These are phyloP conservation scores for Samia ricini DNA, from an alignment of 1,140 invertebrate genomes.

Conservation along the genomic window DNA sequence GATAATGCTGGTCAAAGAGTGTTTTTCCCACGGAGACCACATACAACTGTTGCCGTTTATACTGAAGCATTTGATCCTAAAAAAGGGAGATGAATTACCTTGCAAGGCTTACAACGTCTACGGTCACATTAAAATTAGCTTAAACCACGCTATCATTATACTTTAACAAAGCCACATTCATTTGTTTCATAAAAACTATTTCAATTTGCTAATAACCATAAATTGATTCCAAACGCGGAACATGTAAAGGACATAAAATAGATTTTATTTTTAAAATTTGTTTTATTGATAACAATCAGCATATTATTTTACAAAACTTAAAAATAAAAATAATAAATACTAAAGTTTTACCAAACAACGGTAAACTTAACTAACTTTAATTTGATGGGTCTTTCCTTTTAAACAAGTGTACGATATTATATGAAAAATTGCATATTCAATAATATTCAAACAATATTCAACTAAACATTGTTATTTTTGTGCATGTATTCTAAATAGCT, in stretches of 20 bases:
- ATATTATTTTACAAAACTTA: conserved; percentile 16
- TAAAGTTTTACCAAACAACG: background rate
- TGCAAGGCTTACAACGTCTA: conserved; percentile 33
- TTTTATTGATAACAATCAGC: conserved; percentile 18
- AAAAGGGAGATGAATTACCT: conserved; percentile 25
- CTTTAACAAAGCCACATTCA: no score
- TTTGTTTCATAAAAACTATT: no score
- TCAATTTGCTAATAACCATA: no score
- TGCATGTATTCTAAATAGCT: no score
- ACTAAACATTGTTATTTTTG: no score
- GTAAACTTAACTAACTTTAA: background rate
- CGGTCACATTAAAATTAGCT: background rate
- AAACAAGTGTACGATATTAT: no score
- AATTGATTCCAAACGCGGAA: no score
- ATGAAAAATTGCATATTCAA: no score
- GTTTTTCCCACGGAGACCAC: conserved; percentile 57
- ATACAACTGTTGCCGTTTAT: conserved; percentile 44
- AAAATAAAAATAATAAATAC: background rate
- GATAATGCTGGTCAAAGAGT: conserved; percentile 46
- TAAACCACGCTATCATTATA: no score
- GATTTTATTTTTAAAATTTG: background rate
- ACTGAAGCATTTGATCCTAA: conserved; percentile 36
- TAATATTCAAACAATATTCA: no score
- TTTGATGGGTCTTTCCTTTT: no score
- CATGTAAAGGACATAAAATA: conserved; percentile 1